Percentiles rank a stretch among this genome's conserved stretches.
Conservation (phyloP, 2,888 invertebrate species). For the Phymatocera aterrima region DNA sequence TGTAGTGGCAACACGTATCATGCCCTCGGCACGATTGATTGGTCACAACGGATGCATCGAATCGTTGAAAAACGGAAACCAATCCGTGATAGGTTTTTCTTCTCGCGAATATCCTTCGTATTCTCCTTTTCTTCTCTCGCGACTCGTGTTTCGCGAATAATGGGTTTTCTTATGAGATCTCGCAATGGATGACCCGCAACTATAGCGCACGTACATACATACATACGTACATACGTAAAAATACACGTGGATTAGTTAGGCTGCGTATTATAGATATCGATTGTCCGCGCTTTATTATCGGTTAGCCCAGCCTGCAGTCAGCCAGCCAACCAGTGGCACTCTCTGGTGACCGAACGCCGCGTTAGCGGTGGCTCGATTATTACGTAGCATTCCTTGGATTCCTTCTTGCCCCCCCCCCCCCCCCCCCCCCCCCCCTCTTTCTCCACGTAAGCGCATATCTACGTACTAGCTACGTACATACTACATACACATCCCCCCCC, state of each 20-base stretch:
- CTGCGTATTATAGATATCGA: slow-evolving; percentile 19
- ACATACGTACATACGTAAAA: neutral
- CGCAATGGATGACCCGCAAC: neutral
- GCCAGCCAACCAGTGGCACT: slow-evolving; percentile 68
- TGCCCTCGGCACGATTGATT: too few relatives aligned
- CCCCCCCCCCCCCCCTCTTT: slow-evolving; percentile 36
- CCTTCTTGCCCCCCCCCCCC: slow-evolving; percentile 59
- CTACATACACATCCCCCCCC: too few relatives aligned
- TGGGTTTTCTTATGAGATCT: too few relatives aligned
- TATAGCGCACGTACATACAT: neutral
- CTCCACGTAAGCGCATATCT: too few relatives aligned
- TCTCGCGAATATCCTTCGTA: too few relatives aligned
- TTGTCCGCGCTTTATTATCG: slow-evolving; percentile 12
- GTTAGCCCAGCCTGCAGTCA: neutral
- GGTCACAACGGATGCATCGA: too few relatives aligned
- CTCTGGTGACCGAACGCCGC: slow-evolving; percentile 64
- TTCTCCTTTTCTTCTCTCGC: too few relatives aligned
- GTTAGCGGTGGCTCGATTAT: slow-evolving; percentile 69
- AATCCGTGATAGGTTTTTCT: too few relatives aligned
- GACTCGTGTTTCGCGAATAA: too few relatives aligned
- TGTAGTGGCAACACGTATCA: too few relatives aligned
- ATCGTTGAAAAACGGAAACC: too few relatives aligned
- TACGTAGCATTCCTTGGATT: slow-evolving; percentile 73
- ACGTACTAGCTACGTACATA: too few relatives aligned
- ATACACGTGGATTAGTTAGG: slow-evolving; percentile 6